Base-by-base conservation (phyloP, 1,140 invertebrate species). In the Anoplophora glabripennis region DNA sequence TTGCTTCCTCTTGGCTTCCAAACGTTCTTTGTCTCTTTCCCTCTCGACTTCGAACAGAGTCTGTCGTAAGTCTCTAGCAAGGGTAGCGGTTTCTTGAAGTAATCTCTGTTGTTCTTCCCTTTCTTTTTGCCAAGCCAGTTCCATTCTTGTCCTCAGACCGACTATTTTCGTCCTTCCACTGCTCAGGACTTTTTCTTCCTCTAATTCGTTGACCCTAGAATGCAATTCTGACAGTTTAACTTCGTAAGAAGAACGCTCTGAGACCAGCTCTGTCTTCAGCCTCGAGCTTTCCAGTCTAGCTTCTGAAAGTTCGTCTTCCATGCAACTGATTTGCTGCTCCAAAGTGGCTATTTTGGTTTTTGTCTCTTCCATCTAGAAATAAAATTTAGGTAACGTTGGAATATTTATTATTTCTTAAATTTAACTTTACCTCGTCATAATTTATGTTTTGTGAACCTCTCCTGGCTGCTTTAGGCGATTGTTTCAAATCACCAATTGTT, bases 91-190 rank as follows among this genome's bases (percentile, higher is more conserved):
- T 78, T 97, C 93, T 69, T 92, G 88, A 4, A 97, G 76, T 15
- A 96, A 77, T 7, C 93, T 81, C 66, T 94, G 93, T 68, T 96
- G 93, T 70, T 96, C 93, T 69, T 93, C 89, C 52, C 94, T 80
- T 75, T 98, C 95, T 73, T 96, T 96, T 68, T 96, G 93, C 94
- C 94, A 98, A 0, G 93, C 92, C 10, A 96, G 76, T 73, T 97
- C 94, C 83, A 97, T 87, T 37, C 91, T 84, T 1, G 93, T 93
- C 72, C 90, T 88, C 45, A 93, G 77, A 17, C 92, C 91, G 4
- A 90, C 87, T 61, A 93, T 87, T 70, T 92, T 89, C 0, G 90
- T 89, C 54, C 92, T 80, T 57, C 90, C 92, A 56, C 88, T 89
- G 1, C 83, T 84, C 4, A 93, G 76, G 41, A 93, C 78, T 51